Evolutionary conservation across 2,797 vertebrate species (phyloP), one percentile per base, ranked within the genome.

Genomic region (Eulemur albifrons): DNA sequence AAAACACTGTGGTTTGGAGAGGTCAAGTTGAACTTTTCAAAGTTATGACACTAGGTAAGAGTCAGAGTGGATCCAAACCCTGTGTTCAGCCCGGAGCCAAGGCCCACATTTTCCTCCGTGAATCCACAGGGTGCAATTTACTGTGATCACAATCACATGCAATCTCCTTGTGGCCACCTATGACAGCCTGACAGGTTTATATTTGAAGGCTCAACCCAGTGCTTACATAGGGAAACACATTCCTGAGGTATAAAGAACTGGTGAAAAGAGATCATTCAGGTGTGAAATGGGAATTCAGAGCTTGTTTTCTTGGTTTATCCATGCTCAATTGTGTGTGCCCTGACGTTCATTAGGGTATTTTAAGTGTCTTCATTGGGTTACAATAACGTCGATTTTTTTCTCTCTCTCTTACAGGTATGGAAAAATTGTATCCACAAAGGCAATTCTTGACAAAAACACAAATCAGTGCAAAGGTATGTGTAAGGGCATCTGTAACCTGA

Each of bases 361-460:
- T 79, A 61, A 85, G 20, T 65, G 18, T 96, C 83, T 97, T 94
- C 76, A 11, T 7, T 88, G 93, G 35, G 92, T 88, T 92, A 79
- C 3, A 95, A 20, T 98, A 97, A 98, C 89, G 35, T 79, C 40
- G 80, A 45, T 80, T 88, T 95, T 96, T 70, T 95, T 89, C n/a
- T 96, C 21, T 65, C 43, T 92, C 27, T 98, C 90, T 99, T 95
- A 54, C 98, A 99, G 99, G 98, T 99, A 99, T 98, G 99, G 99
- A 97, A 99, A 99, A 99, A 99, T 99, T 98, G 99, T 99, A 98
- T 99, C 99, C 97, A 99, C 99, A 98, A 99, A 99, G 99, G 99
- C 99, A 98, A 99, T 99, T 98, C 99, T 99, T 98, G 99, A 99
- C 98, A 99, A 99, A 99, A 99, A 99, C 99, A 99, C 99, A 93